A percentile compares a stretch with the other conserved stretches of the same genome.
These are phyloP conservation scores for Mormyrus hasselquistii DNA, from an alignment of 2,797 vertebrate genomes.

Conservation along the genomic window DNA sequence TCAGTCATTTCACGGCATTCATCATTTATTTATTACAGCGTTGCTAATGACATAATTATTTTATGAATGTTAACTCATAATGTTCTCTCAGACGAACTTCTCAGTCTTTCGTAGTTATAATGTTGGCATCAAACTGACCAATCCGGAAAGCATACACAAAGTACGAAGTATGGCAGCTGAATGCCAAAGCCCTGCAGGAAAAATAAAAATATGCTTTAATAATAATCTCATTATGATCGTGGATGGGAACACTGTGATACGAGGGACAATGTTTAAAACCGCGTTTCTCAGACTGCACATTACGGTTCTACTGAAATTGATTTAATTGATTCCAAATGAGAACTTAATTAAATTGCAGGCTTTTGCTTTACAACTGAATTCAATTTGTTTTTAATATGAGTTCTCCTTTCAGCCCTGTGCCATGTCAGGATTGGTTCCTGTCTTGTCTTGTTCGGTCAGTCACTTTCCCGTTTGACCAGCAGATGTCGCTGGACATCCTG, in stretches of 20 bases:
- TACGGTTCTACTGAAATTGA: background rate
- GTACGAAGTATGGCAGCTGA: constrained; percentile 27
- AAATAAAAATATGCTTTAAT: background rate
- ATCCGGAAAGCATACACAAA: constrained; percentile 28
- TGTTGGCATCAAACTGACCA: constrained; percentile 31
- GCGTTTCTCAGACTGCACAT: background rate
- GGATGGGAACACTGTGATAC: background rate
- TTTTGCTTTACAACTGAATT: background rate
- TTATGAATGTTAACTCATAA: background rate
- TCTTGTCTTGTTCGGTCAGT: background rate
- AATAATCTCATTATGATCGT: background rate
- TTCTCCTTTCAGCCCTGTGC: background rate
- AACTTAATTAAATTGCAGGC: background rate
- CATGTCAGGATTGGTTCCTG: background rate
- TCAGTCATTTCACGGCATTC: background rate
- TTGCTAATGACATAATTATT: background rate
- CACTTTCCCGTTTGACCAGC: background rate
- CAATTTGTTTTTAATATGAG: background rate
- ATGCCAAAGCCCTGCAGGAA: constrained; percentile 31
- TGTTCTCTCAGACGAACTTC: background rate
- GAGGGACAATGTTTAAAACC: background rate
- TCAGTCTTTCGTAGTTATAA: background rate
- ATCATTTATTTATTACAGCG: background rate
- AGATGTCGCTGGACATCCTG: background rate
- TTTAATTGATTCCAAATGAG: background rate